Percentiles rank a stretch among this genome's conserved stretches.
phyloP scores from a whole-genome alignment of 2,113 vertebrate species.

The Prinia subflava region DNA sequence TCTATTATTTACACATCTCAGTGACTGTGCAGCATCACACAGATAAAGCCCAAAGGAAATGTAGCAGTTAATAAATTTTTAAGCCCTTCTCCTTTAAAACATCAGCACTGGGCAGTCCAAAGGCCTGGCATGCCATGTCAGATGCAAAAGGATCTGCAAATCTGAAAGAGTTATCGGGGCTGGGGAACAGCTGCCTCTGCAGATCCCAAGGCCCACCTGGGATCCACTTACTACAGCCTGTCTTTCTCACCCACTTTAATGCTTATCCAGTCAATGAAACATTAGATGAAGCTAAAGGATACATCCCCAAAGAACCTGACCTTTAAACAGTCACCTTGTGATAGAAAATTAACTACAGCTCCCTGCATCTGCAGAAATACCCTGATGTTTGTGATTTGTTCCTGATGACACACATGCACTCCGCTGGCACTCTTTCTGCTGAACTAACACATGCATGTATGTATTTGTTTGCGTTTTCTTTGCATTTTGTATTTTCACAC shows the following conservation, averaged over 20 bases:
- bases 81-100: slow-evolving; percentile 53
- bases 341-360: background rate
- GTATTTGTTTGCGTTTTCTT: background rate
- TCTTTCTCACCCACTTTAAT: slow-evolving; percentile 48
- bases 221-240: slow-evolving; percentile 63
- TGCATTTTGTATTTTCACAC: slow-evolving; percentile 14
- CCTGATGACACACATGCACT: background rate
- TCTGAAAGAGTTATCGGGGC: slow-evolving; percentile 56
- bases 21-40: slow-evolving; percentile 52
- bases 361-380: slow-evolving; percentile 15
- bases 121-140: slow-evolving; percentile 57
- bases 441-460: background rate
- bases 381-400: background rate
- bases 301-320: slow-evolving; percentile 58
- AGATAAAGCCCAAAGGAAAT: slow-evolving; percentile 68
- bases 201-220: slow-evolving; percentile 65
- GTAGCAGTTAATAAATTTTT: slow-evolving; percentile 71
- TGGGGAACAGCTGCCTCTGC: slow-evolving; percentile 68
- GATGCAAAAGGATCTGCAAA: slow-evolving; percentile 67
- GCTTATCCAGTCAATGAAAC: slow-evolving; percentile 69
- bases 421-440: background rate
- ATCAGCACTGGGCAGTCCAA: slow-evolving; percentile 61
- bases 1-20: slow-evolving; percentile 44
- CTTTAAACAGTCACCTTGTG: slow-evolving; percentile 46
- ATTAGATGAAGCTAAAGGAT: slow-evolving; percentile 61